These are phyloP conservation scores for Vanessa atalanta DNA, from an alignment of 1,140 invertebrate genomes.

Conservation along the genomic window DNA sequence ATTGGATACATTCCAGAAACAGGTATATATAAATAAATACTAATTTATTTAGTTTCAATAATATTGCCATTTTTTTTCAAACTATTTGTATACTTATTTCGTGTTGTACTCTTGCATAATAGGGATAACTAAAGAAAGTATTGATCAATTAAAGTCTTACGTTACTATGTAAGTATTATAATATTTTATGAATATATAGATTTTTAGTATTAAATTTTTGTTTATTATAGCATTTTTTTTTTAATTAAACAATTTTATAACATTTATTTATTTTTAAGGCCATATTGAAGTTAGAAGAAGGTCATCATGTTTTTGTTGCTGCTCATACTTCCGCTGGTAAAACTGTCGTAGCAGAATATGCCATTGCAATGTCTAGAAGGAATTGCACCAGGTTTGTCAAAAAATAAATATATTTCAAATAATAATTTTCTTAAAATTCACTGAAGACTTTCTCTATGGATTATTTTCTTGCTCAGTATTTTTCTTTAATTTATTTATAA, in stretches of 20 bases:
- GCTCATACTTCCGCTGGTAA: slow-evolving; percentile 99
- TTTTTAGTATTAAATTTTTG: no score
- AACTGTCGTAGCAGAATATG: slow-evolving; percentile 99
- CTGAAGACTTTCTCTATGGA: not conserved
- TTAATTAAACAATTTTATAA: not conserved
- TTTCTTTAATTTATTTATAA: not conserved
- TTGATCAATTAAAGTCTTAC: no score
- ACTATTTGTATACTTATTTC: no score
- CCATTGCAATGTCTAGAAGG: slow-evolving; percentile 94
- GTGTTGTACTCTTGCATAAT: no score
- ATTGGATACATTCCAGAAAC: slow-evolving; percentile 98
- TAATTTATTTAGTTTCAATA: not conserved
- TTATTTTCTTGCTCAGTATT: not conserved
- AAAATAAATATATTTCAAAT: not conserved
- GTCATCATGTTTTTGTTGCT: slow-evolving; percentile 98
- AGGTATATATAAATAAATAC: no score
- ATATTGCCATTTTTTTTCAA: no score
- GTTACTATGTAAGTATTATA: no score
- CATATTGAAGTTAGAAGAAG: slow-evolving; percentile 95
- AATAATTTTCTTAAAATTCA: no score
- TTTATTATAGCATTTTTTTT: no score
- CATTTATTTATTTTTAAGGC: slow-evolving; percentile 83
- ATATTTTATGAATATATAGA: no score
- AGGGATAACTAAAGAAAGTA: no score
- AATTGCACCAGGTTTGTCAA: slow-evolving; percentile 91